Conservation (phyloP, 1,140 invertebrate species). For the Notospermus geniculatus region DNA sequence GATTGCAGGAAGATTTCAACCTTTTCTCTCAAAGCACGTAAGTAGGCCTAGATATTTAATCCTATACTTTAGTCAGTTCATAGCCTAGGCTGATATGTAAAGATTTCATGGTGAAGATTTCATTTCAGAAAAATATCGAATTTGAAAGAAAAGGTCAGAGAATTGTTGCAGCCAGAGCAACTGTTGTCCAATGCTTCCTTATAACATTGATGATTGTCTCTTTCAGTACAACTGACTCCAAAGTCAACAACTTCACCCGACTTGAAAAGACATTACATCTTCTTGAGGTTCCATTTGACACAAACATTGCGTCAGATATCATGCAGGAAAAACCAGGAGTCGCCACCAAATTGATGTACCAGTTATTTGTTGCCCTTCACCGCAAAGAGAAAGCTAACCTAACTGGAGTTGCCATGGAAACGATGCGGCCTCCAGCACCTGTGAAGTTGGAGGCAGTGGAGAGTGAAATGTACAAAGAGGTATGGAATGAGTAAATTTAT, state of each 20-base stretch:
- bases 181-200: background rate
- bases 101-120: too few species aligned
- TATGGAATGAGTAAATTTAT: too few species aligned
- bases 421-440: slow-evolving; percentile 52
- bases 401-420: slow-evolving; percentile 56
- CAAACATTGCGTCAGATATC: slow-evolving; percentile 51
- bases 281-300: slow-evolving; percentile 54
- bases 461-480: slow-evolving; percentile 52
- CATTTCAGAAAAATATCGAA: background rate
- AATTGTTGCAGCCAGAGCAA: background rate
- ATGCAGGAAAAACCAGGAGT: slow-evolving; percentile 54
- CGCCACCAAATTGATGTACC: slow-evolving; percentile 52
- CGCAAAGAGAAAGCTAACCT: slow-evolving; percentile 55
- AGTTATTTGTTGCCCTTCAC: slow-evolving; percentile 55
- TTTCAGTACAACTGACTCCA: slow-evolving; percentile 51
- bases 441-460: slow-evolving; percentile 52
- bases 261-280: slow-evolving; percentile 51
- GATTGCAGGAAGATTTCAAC: slow-evolving; percentile 56
- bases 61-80: background rate
- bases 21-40: slow-evolving; percentile 56
- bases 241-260: slow-evolving; percentile 56
- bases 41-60: slow-evolving; percentile 15
- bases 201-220: too few species aligned
- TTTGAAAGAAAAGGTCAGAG: background rate
- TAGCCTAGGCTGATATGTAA: too few species aligned